Percentiles rank a stretch among this genome's conserved stretches.
These are phyloP conservation scores for Nansenia antarctica DNA, from an alignment of 2,113 vertebrate species.

Conservation along the genomic window DNA sequence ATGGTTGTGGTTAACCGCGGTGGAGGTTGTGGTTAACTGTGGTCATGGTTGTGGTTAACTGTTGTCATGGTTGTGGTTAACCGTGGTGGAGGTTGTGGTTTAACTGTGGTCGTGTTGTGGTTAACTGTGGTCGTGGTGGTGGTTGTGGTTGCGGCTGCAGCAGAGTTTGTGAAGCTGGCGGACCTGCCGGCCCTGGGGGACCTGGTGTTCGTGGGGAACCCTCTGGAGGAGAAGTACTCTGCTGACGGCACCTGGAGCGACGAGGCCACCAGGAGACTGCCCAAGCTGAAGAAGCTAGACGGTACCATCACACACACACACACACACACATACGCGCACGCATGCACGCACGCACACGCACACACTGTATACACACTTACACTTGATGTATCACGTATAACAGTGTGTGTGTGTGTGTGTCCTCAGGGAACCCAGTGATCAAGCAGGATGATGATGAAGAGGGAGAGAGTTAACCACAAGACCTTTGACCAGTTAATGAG, in stretches of 20 bases:
- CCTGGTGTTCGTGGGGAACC: constrained; percentile 95
- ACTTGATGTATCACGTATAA: background rate
- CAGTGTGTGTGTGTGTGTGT: constrained; percentile 1
- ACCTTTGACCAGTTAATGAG: background rate
- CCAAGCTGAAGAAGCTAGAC: constrained; percentile 90
- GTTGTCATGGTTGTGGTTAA: too few species aligned
- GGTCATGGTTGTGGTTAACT: too few species aligned
- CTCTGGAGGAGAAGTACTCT: constrained; percentile 89
- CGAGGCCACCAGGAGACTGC: constrained; percentile 88
- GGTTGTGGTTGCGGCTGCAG: constrained; percentile 38
- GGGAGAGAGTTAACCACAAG: constrained; percentile 46
- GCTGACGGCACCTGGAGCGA: constrained; percentile 88
- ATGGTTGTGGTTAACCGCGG: too few species aligned
- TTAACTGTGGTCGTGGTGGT: too few species aligned
- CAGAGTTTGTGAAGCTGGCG: constrained; percentile 88
- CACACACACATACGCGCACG: too few species aligned
- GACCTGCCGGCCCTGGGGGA: constrained; percentile 87
- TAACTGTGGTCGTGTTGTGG: background rate
- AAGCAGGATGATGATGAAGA: constrained; percentile 68
- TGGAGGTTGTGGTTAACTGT: too few species aligned
- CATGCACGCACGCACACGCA: too few species aligned
- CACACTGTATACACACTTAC: background rate
- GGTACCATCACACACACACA: too few species aligned
- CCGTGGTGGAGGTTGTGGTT: background rate
- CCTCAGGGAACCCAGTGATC: constrained; percentile 70